A percentile compares a stretch with the other conserved stretches of the same genome.
Evolutionary conservation across 2,113 vertebrate genomes (phyloP).

Genomic region (Motacilla tschutschensis): DNA sequence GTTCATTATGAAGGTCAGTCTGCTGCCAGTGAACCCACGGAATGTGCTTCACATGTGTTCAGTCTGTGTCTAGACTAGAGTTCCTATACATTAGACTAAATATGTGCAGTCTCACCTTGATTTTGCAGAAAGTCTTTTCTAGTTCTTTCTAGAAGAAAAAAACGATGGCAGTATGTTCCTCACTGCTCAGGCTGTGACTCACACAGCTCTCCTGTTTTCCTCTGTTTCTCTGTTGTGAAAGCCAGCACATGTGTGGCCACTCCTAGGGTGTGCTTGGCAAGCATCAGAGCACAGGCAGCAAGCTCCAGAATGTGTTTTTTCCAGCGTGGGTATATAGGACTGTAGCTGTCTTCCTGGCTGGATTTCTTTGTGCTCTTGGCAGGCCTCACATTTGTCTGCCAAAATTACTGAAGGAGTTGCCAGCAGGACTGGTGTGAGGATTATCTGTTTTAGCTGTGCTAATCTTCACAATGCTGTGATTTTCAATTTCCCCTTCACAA

Average conservation of each 20-base stretch:
- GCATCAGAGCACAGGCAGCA: not conserved
- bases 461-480: not conserved
- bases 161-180: not conserved
- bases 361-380: constrained; percentile 19
- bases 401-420: constrained; percentile 5
- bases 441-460: constrained; percentile 49
- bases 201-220: not conserved
- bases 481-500: constrained; percentile 2
- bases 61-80: not conserved
- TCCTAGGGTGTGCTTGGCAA: constrained; percentile 50
- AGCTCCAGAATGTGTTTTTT: constrained; percentile 1
- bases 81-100: not conserved
- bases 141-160: not conserved
- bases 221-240: not conserved
- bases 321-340: not conserved
- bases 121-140: not conserved
- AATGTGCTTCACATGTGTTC: not conserved
- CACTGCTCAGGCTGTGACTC: not conserved
- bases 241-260: constrained; percentile 35
- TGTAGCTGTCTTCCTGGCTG: constrained; percentile 22
- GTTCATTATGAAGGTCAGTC: not conserved
- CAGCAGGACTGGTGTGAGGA: constrained; percentile 31
- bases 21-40: not conserved
- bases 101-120: not conserved
- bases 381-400: not conserved